Evolutionary conservation across 2,888 invertebrate genomes (phyloP), one percentile per base, ranked within the genome.

Genomic region (Alviniconcha strummeri): DNA sequence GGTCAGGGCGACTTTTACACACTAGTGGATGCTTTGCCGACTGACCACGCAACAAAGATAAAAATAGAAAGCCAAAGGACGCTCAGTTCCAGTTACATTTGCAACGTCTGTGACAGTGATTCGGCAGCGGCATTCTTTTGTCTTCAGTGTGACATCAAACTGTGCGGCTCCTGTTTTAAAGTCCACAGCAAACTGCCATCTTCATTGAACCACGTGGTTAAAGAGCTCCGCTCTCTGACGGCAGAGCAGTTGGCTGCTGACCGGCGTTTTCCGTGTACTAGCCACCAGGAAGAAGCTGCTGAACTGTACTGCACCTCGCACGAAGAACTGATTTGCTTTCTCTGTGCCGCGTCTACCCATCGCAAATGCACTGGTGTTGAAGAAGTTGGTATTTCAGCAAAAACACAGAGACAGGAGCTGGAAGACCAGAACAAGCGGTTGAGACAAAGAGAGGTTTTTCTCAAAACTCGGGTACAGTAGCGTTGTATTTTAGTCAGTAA

Each of bases 121-220:
- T 19, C 55, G 17, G 60, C 57, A 15, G 74, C 81, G 56, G 57
- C 72, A 17, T 81, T 74, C 36, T 74, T 81, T 60, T 81, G 81
- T 19, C 57, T 81, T 54, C 55, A 81, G 17, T 81, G 81, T 13
- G 52, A 81, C 36, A 56, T 19, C 72, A 81, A 81, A 15, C 74
- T 81, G 57, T 81, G 81, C 74, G 19, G 57, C 8, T 17, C 81
- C 13, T 81, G 81, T 74, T 36, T 57, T 5, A 56, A 60, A 15
- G 57, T 55, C 36, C 81, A 81, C 81, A 60, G 71, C 69, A 81
- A 81, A n/a, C 57, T 81, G 7, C 81, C 81, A 19, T 19, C 81
- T 9, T 54, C 57, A 11, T 8, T n/a, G 8, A 54, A 81, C 17
- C 81, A 81, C 81, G 36, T 57, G 56, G n/a, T 81, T 69, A 74